Evolutionary conservation across 2,797 vertebrate species (phyloP).

Genomic region (Synaphobranchus kaupii): DNA sequence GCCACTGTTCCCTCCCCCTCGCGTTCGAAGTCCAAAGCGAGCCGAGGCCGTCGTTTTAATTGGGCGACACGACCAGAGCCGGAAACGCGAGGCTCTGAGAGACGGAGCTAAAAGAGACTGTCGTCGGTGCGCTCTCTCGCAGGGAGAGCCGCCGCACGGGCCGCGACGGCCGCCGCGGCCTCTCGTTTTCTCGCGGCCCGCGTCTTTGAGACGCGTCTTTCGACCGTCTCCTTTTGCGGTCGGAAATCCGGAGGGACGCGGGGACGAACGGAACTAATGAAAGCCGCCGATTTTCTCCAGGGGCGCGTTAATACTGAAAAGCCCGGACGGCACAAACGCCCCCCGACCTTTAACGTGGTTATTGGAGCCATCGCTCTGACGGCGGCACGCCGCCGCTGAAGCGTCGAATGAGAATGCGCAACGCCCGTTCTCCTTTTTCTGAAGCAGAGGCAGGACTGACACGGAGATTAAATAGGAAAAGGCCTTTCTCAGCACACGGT

Average conservation of each 20-base stretch:
- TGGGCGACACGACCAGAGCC: slow-evolving; percentile 40
- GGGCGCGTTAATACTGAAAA: not conserved
- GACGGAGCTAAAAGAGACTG: not conserved
- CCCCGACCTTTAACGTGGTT: not conserved
- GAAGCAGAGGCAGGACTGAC: slow-evolving; percentile 38
- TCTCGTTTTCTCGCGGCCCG: not conserved
- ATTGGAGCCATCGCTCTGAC: not conserved
- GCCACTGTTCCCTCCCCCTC: not conserved
- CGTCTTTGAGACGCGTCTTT: not conserved
- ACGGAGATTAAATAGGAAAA: slow-evolving; percentile 46
- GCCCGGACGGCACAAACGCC: not conserved
- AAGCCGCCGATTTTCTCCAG: not conserved
- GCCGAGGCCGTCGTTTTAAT: slow-evolving; percentile 46
- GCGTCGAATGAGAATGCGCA: not conserved
- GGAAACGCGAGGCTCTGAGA: not conserved
- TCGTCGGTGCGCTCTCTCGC: not conserved
- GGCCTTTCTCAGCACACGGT: slow-evolving; percentile 30
- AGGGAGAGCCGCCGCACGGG: not conserved
- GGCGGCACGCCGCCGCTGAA: not conserved
- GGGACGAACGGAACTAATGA: slow-evolving; percentile 3
- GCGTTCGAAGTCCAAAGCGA: slow-evolving; percentile 21
- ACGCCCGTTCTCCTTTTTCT: not conserved
- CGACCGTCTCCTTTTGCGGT: not conserved
- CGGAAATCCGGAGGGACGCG: not conserved
- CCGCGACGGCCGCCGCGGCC: not conserved